Evolutionary conservation across 2,888 invertebrate species (phyloP), one percentile per base, ranked within the genome.

Genomic region (Drosophila meridionalis): DNA sequence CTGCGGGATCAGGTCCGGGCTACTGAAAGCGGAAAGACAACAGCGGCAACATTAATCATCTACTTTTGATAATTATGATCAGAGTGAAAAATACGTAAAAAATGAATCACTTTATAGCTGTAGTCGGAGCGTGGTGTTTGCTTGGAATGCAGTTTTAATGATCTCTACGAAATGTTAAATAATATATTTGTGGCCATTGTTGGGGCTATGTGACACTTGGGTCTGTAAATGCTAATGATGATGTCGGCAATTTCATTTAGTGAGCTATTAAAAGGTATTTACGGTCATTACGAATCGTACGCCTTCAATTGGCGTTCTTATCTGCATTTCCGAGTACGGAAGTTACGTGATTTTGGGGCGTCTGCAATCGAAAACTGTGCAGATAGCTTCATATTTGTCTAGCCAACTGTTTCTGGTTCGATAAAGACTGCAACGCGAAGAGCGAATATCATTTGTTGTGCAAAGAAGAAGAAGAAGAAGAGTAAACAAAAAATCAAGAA

Each of bases 321-420:
- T 72, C 83, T 47, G 30, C 70, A 73, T 55, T 83, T 83, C 87
- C 87, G 80, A 84, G 87, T 73, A 63, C 53, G 68, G 77, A 73
- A 80, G 65, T 72, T 84, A 84, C 85, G 85, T 85, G 85, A 81
- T 87, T 60, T 57, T 11, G 55, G 58, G 60, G 58, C 57, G 66
- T 67, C 40, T 40, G 53, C 63, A 71, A 73, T 83, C 67, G 52
- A 73, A 80, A 73, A 75, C 71, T 42, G 55, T 65, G 67, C 32
- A 55, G 75, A 66, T 80, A 70, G 80, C 69, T 69, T 77, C 77
- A 59, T 71, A 69, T 81, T 73, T 66, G 69, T 65, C 56, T 68
- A 63, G 71, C 63, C 73, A 60, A 55, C 63, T 62, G 72, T 67
- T 85, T 85, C 85, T 85, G 85, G 85, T 88, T 83, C 84, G 84